A percentile compares a stretch with the other conserved stretches of the same genome.
Conservation (phyloP, 2,888 invertebrate genomes). For the Caradrina kadenii region DNA sequence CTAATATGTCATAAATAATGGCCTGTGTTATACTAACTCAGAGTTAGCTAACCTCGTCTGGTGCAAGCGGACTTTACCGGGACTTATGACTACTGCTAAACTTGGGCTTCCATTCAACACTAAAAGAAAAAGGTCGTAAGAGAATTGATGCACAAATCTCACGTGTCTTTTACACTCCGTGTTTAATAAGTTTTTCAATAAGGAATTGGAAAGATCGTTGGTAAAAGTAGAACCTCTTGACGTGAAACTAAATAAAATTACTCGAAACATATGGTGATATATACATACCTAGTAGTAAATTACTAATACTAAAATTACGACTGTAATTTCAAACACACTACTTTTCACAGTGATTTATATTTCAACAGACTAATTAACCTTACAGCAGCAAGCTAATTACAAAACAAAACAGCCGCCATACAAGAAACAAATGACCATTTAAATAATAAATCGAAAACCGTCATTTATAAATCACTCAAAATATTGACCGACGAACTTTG, state of each 20-base stretch:
- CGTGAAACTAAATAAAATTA: background rate
- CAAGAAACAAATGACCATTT: conserved; percentile 24
- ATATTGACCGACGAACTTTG: conserved; percentile 58
- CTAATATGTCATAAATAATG: background rate
- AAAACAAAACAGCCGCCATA: conserved; percentile 4
- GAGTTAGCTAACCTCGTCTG: too few relatives aligned
- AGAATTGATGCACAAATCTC: too few relatives aligned
- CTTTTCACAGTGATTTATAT: conserved; percentile 19
- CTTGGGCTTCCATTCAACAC: too few relatives aligned
- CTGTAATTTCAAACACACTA: background rate
- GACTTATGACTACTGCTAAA: too few relatives aligned
- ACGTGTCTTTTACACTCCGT: too few relatives aligned
- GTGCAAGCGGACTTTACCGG: too few relatives aligned
- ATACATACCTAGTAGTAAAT: background rate
- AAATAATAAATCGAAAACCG: conserved; percentile 37
- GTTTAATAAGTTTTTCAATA: too few relatives aligned
- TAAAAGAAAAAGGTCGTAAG: too few relatives aligned
- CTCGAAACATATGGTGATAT: background rate
- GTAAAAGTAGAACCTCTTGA: background rate
- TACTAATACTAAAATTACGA: background rate
- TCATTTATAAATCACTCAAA: conserved; percentile 57
- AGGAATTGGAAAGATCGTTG: too few relatives aligned
- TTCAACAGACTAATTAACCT: conserved; percentile 22
- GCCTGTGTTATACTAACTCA: too few relatives aligned
- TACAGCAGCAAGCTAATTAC: conserved; percentile 26